These are phyloP conservation scores for Macropodus opercularis DNA, from an alignment of 2,797 vertebrate genomes.

Conservation along the genomic window DNA sequence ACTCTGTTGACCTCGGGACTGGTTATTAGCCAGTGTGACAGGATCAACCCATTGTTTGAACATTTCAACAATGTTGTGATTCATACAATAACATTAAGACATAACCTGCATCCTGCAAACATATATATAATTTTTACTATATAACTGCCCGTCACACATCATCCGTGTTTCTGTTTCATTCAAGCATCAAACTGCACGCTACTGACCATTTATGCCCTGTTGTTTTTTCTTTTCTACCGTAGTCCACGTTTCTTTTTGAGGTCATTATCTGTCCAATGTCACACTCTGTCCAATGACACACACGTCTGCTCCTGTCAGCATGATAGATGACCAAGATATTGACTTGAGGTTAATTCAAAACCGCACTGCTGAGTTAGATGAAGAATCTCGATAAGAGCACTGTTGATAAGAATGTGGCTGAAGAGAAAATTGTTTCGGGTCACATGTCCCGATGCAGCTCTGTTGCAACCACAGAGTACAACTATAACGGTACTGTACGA, in stretches of 20 bases:
- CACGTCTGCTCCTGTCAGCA: conserved; percentile 63
- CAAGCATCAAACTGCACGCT: conserved; percentile 27
- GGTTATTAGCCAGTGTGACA: conserved; percentile 53
- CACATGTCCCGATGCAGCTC: conserved; percentile 41
- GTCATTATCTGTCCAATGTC: conserved; percentile 68
- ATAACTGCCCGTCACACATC: neutral
- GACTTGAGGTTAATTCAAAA: conserved; percentile 76
- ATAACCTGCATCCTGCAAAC: neutral
- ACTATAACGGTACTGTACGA: too few species aligned
- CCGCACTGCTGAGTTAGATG: conserved; percentile 57
- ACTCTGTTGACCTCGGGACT: conserved; percentile 4
- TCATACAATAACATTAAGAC: neutral
- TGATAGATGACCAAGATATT: conserved; percentile 71
- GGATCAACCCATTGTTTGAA: too few species aligned
- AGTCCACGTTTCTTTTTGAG: conserved; percentile 49
- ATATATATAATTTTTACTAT: neutral
- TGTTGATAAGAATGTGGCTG: conserved; percentile 61
- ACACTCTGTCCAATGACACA: conserved; percentile 37
- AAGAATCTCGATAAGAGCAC: conserved; percentile 57
- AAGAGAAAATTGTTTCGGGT: conserved; percentile 59
- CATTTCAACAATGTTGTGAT: neutral
- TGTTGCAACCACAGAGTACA: conserved; percentile 23
- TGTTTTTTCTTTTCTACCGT: conserved; percentile 37
- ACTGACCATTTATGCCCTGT: conserved; percentile 35
- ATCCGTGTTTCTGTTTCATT: conserved; percentile 5